Base-by-base conservation (phyloP, 1,140 invertebrate genomes). In the Carcinoscorpius rotundicauda region DNA sequence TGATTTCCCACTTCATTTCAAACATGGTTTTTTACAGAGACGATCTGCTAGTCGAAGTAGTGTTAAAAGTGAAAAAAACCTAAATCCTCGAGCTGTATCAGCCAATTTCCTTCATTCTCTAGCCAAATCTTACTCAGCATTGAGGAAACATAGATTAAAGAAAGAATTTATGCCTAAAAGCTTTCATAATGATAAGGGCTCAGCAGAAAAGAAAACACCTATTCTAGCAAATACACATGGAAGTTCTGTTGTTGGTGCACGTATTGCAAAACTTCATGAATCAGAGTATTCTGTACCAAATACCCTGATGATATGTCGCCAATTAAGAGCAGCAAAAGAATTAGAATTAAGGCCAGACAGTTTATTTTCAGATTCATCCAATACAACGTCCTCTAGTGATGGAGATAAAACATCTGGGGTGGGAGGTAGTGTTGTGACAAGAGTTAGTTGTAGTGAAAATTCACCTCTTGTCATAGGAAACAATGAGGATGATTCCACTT, bases 271-370 rank as follows among this genome's bases (percentile, higher is more conserved):
- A 48, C 71, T 69, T 48, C 52, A 67, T 8, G 68, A 73, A 51
- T 87, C 88, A 0, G 89, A 93, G 71, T 92, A 92, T 72, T 87
- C 86, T 0, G 87, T 92, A 76, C 88, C 89, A 5, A 82, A 81
- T 55, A 81, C 82, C 0, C 75, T 88, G 0, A 81, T 69, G 6
- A n/a, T n/a, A n/a, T n/a, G n/a, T n/a, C n/a, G n/a, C n/a, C 72
- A 71, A 58, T 6, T 69, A 80, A 11, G 66, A 66, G 29, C 58
- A 49, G 50, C 51, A 55, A 66, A 60, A 61, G 61, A 65, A 29
- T 75, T 78, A 3, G 63, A 69, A 49, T 29, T 71, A 10, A 69
- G 79, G 60, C 76, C 80, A 2, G 77, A 81, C 65, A 82, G 80
- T 71, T 77, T 86, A 72, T 70, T 86, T 76, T 75, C 84, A 80